Evolutionary conservation across 30 jellyfish, hydroid and myxozoan species (phyloP).

Genomic region (Thelohanellus kitauei): DNA sequence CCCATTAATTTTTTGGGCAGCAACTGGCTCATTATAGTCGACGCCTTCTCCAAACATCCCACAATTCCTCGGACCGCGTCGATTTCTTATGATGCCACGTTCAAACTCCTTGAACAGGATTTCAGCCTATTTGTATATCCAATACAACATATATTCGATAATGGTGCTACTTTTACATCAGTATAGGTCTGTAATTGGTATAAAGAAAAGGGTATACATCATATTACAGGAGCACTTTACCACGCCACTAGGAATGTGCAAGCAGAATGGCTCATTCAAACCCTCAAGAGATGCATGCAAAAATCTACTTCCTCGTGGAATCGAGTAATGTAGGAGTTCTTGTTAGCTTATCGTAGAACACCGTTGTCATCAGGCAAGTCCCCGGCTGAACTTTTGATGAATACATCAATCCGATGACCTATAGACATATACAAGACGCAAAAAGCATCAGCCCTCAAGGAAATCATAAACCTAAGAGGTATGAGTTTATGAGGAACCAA

Average conservation of each 20-base stretch:
- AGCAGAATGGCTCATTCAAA: constrained; percentile 2
- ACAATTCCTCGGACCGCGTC: constrained; percentile 1
- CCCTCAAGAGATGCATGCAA: constrained; percentile 1
- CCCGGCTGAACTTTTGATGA: constrained; percentile 5
- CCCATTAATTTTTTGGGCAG: constrained; percentile 5
- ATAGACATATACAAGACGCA: neutral
- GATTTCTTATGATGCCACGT: neutral
- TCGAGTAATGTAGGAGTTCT: constrained; percentile 1
- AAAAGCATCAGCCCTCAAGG: too few species aligned
- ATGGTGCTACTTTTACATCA: constrained; percentile 5
- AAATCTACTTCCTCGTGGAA: constrained; percentile 2
- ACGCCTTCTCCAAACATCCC: too few species aligned
- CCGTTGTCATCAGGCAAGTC: constrained; percentile 3
- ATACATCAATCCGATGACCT: constrained; percentile 1
- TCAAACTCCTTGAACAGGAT: constrained; percentile 3
- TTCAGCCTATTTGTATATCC: constrained; percentile 7
- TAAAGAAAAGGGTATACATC: constrained; percentile 1
- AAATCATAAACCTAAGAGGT: too few species aligned
- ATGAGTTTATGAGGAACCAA: too few species aligned
- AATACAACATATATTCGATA: constrained; percentile 2
- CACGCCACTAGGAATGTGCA: too few species aligned
- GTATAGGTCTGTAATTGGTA: constrained; percentile 1
- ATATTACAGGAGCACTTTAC: constrained; percentile 6
- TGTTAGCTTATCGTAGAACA: constrained; percentile 2
- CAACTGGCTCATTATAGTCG: too few species aligned